A percentile compares a stretch with the other conserved stretches of the same genome.
Evolutionary conservation across 2,113 vertebrate genomes (phyloP).

Genomic region (Nestor notabilis): DNA sequence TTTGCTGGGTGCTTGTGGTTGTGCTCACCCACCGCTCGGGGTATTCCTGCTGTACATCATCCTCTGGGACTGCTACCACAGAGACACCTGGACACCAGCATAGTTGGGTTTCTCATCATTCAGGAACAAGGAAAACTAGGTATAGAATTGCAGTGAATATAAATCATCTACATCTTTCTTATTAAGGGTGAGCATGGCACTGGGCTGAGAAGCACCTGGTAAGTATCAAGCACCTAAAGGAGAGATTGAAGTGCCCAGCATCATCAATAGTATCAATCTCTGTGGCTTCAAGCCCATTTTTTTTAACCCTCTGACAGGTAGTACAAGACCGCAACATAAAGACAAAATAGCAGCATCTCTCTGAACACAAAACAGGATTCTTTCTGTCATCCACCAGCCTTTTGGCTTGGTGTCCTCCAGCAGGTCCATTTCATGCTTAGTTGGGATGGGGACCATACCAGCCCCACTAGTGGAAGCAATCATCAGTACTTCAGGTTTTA

Average conservation of each 20-base stretch:
- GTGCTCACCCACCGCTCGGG: not conserved
- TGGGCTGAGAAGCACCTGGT: not conserved
- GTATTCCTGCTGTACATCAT: accelerated
- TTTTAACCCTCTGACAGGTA: not conserved
- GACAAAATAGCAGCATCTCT: not conserved
- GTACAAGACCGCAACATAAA: accelerated
- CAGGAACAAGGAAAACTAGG: not conserved
- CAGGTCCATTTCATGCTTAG: not conserved
- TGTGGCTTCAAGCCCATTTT: not conserved
- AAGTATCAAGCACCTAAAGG: not conserved
- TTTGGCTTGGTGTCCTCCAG: not conserved
- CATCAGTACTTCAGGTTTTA: not conserved
- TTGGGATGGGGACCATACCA: not conserved
- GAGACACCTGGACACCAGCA: not conserved
- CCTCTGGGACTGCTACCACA: not conserved
- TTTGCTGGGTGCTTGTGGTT: not conserved
- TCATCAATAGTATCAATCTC: not conserved
- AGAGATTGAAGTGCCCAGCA: not conserved
- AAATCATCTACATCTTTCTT: not conserved
- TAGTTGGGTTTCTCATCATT: accelerated
- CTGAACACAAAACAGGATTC: not conserved
- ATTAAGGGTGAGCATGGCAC: accelerated
- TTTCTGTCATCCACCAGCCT: not conserved
- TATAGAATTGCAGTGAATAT: not conserved
- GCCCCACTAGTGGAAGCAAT: not conserved